A percentile compares a stretch with the other conserved stretches of the same genome.
phyloP scores from a whole-genome alignment of 2,797 vertebrate genomes.

The Pelodytes ibericus region DNA sequence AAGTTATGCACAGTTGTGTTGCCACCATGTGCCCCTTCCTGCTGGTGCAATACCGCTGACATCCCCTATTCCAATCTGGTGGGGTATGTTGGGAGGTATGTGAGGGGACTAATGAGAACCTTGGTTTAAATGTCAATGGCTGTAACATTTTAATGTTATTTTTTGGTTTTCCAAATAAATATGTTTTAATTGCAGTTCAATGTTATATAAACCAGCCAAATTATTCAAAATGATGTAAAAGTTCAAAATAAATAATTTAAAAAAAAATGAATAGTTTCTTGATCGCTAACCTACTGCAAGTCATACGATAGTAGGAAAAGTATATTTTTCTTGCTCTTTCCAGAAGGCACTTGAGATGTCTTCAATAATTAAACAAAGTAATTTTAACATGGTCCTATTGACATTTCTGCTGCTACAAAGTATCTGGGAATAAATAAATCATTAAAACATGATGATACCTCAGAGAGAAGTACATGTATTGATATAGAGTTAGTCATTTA shows the following conservation, averaged over 20 bases:
- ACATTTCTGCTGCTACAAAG: conserved; percentile 54
- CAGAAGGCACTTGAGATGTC: conserved; percentile 37
- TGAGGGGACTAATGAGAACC: too few species aligned
- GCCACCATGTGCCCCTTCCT: too few species aligned
- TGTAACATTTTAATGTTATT: too few species aligned
- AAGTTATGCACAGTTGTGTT: too few species aligned
- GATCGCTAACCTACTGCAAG: neutral
- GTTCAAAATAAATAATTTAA: neutral
- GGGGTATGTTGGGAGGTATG: too few species aligned
- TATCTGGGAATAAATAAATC: conserved; percentile 65
- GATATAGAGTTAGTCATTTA: conserved; percentile 51
- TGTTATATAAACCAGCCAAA: neutral
- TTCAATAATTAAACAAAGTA: conserved; percentile 61
- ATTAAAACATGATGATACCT: conserved; percentile 54
- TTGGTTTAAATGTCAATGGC: too few species aligned
- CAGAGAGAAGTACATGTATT: conserved; percentile 35
- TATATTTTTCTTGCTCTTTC: neutral
- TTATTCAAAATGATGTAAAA: neutral
- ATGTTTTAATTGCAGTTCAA: too few species aligned
- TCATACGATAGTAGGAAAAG: neutral
- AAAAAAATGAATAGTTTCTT: too few species aligned
- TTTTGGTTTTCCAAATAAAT: too few species aligned
- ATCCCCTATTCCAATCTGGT: too few species aligned
- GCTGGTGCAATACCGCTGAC: too few species aligned
- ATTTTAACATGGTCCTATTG: conserved; percentile 57